phyloP scores from a whole-genome alignment of 2,797 vertebrate genomes.

The Poliocrania exsul region DNA sequence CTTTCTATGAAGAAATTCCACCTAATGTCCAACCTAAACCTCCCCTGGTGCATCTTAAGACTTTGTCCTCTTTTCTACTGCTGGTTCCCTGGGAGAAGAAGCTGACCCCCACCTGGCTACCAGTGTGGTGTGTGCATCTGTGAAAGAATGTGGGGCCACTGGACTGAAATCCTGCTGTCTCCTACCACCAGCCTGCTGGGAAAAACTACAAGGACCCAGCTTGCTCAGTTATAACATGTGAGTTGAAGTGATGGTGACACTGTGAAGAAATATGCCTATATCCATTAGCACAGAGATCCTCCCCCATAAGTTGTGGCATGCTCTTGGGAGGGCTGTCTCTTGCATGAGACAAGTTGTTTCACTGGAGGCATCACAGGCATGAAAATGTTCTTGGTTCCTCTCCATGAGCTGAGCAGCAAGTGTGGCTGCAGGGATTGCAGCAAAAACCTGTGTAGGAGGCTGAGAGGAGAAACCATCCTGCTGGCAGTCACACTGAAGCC shows the following conservation, averaged over 20 bases:
- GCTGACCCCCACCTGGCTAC: neutral
- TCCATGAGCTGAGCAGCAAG: neutral
- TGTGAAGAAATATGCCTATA: neutral
- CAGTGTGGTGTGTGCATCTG: neutral
- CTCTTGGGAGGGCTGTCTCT: neutral
- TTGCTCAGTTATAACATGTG: neutral
- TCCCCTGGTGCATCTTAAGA: neutral
- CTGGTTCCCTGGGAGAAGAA: neutral
- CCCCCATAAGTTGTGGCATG: neutral
- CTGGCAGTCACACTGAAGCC: neutral
- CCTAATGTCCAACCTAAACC: neutral
- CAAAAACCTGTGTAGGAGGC: neutral
- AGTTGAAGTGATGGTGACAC: neutral
- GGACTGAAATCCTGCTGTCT: neutral
- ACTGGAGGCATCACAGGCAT: neutral
- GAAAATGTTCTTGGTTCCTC: neutral
- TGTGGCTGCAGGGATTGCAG: fast-evolving
- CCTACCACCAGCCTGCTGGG: neutral
- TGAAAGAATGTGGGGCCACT: neutral
- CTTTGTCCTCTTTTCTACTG: fast-evolving
- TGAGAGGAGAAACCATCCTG: neutral
- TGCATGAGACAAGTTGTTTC: neutral
- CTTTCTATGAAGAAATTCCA: neutral
- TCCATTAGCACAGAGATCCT: neutral
- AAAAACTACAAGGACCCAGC: neutral